Conservation (phyloP, 2,113 vertebrate species). For the Notothenia coriiceps region DNA sequence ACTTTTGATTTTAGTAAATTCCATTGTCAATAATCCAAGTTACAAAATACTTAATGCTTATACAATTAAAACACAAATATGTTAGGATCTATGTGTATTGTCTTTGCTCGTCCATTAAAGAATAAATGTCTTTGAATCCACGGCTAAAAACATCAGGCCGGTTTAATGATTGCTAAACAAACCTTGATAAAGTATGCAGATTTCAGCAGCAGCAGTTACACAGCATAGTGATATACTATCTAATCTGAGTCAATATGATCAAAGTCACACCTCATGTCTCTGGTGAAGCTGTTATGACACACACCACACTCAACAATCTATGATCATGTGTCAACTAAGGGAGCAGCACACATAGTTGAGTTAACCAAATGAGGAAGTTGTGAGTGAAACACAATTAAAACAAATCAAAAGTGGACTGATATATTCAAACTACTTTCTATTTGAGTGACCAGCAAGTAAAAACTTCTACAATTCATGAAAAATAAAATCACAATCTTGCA, state of each 20-base stretch:
- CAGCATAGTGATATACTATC: not conserved
- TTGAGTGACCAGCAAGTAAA: not conserved
- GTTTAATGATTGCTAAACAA: not conserved
- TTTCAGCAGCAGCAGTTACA: constrained; percentile 2
- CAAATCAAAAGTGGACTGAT: not conserved
- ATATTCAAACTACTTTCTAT: not conserved
- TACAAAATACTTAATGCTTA: not conserved
- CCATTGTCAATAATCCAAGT: not conserved
- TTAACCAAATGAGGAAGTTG: not conserved
- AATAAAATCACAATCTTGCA: too few species aligned
- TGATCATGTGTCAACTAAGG: not conserved
- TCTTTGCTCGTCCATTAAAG: not conserved
- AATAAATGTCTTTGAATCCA: not conserved
- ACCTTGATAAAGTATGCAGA: not conserved
- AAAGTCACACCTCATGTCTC: not conserved
- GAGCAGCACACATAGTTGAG: not conserved
- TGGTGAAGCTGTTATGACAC: not conserved
- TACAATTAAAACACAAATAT: not conserved
- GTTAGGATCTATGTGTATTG: not conserved
- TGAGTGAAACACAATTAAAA: not conserved
- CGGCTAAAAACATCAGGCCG: not conserved
- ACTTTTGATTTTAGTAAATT: not conserved
- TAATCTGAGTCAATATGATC: constrained; percentile 3
- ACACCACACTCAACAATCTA: not conserved
- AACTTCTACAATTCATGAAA: not conserved